A percentile compares a stretch with the other conserved stretches of the same genome.
phyloP scores from a whole-genome alignment of 2,888 invertebrate genomes.

The Brachyptera putata region DNA sequence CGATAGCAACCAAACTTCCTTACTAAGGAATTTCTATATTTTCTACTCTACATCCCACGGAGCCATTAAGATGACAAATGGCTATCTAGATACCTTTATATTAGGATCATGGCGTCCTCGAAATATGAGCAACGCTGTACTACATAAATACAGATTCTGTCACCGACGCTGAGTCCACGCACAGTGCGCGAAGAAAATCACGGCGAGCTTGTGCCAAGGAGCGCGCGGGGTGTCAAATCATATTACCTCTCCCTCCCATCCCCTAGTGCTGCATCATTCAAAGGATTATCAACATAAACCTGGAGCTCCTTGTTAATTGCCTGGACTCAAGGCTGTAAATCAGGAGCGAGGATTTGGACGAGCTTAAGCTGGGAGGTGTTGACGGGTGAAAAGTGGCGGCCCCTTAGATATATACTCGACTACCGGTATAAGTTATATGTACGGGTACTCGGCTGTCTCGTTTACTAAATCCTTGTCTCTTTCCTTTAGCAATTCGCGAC shows the following conservation, averaged over 20 bases:
- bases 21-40: too few species aligned
- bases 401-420: not conserved
- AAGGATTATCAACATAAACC: constrained; percentile 45
- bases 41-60: too few species aligned
- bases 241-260: constrained; percentile 26
- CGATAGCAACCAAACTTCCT: too few species aligned
- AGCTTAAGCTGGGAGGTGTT: too few species aligned
- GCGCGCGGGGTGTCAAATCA: constrained; percentile 26
- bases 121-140: constrained; percentile 32
- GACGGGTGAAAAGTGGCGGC: constrained; percentile 15
- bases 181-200: too few species aligned
- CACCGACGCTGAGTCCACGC: constrained; percentile 9
- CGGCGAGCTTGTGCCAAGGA: not conserved
- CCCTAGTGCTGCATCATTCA: constrained; percentile 46
- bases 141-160: constrained; percentile 28
- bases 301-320: constrained; percentile 52
- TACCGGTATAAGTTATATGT: not conserved
- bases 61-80: constrained; percentile 32
- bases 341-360: constrained; percentile 31
- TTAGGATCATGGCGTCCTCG: constrained; percentile 27
- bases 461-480: too few species aligned
- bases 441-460: too few species aligned
- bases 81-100: constrained; percentile 32
- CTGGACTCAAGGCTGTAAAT: constrained; percentile 33
- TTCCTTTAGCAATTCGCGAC: too few species aligned